These are phyloP conservation scores for Graphium colonna DNA, from an alignment of 2,888 invertebrate genomes.

Conservation along the genomic window DNA sequence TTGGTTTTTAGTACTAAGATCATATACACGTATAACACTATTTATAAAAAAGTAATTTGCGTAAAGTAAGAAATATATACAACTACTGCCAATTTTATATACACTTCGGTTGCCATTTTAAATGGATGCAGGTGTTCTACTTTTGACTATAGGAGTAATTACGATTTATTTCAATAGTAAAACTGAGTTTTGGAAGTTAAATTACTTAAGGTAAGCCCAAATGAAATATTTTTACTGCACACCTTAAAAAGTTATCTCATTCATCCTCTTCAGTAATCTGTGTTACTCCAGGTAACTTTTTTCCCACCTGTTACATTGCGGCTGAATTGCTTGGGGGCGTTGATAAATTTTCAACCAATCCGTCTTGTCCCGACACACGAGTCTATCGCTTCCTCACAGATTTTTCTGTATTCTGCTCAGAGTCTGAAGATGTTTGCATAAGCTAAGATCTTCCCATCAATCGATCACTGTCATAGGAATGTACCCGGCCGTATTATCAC, in stretches of 20 bases:
- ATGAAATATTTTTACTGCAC: neutral
- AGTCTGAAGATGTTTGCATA: conserved; percentile 59
- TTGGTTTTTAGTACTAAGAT: too few species aligned
- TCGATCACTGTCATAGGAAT: conserved; percentile 71
- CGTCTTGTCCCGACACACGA: conserved; percentile 56
- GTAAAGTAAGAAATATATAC: too few species aligned
- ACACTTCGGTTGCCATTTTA: too few species aligned
- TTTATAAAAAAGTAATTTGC: too few species aligned
- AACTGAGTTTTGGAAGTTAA: neutral
- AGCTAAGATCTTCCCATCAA: conserved; percentile 64
- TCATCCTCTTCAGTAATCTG: neutral
- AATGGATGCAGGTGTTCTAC: too few species aligned
- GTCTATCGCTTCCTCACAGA: conserved; percentile 48
- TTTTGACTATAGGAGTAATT: too few species aligned
- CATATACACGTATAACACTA: too few species aligned
- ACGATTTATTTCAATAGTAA: neutral
- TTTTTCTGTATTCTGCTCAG: conserved; percentile 52
- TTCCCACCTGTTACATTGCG: conserved; percentile 28
- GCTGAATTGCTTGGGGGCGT: conserved; percentile 31
- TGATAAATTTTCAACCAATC: conserved; percentile 36
- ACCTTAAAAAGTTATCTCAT: neutral
- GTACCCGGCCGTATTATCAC: conserved; percentile 60
- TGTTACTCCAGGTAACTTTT: conserved; percentile 13
- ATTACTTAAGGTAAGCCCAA: neutral
- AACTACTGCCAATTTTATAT: too few species aligned